A percentile compares a stretch with the other conserved stretches of the same genome.
These are phyloP conservation scores for Rhizoglyphus robini DNA, from an alignment of 1,140 invertebrate genomes.

Conservation along the genomic window DNA sequence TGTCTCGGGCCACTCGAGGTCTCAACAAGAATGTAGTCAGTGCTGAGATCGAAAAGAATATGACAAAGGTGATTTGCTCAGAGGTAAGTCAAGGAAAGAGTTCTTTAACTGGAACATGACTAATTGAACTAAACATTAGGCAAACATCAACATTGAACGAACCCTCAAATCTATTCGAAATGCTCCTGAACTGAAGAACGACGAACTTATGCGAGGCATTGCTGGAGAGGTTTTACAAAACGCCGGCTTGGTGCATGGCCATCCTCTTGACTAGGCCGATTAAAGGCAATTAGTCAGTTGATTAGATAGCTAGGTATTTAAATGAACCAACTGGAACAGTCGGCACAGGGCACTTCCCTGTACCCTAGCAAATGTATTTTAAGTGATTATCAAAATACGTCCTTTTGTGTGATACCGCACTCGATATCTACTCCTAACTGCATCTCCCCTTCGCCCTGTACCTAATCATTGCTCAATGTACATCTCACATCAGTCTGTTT, in stretches of 20 bases:
- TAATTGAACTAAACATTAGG: conserved; percentile 53
- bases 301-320: too few species aligned
- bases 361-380: too few species aligned
- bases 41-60: conserved; percentile 45
- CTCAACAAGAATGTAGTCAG: conserved; percentile 32
- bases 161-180: conserved; percentile 51
- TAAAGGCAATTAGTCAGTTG: too few species aligned
- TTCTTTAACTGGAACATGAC: neutral
- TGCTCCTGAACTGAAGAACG: conserved; percentile 46
- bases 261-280: conserved; percentile 42
- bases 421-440: too few species aligned
- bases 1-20: conserved; percentile 67
- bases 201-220: conserved; percentile 50
- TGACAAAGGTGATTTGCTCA: too few species aligned
- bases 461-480: too few species aligned
- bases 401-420: too few species aligned
- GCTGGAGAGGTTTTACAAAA: conserved; percentile 53
- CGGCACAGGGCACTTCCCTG: too few species aligned
- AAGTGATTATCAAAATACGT: too few species aligned
- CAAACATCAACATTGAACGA: conserved; percentile 46
- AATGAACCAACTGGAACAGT: too few species aligned
- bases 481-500: too few species aligned
- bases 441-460: too few species aligned
- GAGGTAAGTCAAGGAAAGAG: conserved; percentile 18
- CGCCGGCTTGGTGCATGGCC: conserved; percentile 50